Evolutionary conservation across 1,140 invertebrate genomes (phyloP).

Genomic region (Caerostris extrusa): DNA sequence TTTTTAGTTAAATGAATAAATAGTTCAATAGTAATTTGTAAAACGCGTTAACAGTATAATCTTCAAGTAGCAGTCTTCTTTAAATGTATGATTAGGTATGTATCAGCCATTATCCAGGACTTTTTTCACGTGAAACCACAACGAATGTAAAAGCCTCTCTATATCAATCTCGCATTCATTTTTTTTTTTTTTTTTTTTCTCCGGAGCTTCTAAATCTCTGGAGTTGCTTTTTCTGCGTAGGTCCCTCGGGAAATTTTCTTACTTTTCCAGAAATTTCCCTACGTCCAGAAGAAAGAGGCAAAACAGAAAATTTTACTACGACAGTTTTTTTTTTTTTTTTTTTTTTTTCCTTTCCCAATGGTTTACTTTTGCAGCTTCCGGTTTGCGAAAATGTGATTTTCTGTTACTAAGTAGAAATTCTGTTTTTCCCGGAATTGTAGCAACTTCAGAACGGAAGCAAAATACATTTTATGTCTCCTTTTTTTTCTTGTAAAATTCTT

Average conservation of each 20-base stretch:
- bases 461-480: neutral
- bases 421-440: slow-evolving; percentile 15
- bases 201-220: neutral
- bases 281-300: neutral
- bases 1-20: neutral
- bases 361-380: neutral
- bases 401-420: slow-evolving; percentile 46
- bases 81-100: neutral
- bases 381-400: slow-evolving; percentile 66
- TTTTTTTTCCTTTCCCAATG: neutral
- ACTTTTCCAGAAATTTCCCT: slow-evolving; percentile 64
- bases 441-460: slow-evolving; percentile 44
- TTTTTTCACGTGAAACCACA: neutral
- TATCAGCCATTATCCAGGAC: neutral
- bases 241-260: slow-evolving; percentile 63
- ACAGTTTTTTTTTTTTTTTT: neutral
- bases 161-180: slow-evolving; percentile 39
- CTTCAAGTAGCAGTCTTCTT: neutral
- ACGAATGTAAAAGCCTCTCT: neutral
- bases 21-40: neutral
- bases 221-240: slow-evolving; percentile 10
- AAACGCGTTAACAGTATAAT: neutral
- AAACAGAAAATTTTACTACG: slow-evolving; percentile 74
- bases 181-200: neutral
- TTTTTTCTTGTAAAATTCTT: slow-evolving; percentile 60